phyloP scores from a whole-genome alignment of 2,113 vertebrate species.

The Triplophysa rosa region DNA sequence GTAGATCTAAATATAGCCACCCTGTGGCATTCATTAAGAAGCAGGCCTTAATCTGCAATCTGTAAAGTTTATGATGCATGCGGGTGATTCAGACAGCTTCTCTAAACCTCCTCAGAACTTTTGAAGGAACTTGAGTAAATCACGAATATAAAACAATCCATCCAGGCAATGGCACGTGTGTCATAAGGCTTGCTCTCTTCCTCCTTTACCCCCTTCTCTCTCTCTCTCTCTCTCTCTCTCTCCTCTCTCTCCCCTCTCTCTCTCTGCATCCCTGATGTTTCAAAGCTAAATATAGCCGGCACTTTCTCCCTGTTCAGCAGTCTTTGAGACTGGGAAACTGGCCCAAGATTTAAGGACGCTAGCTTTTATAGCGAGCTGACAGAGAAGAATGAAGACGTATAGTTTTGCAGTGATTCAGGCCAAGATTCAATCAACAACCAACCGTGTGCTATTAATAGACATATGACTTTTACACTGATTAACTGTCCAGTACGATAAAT shows the following conservation, averaged over 20 bases:
- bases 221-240: neutral
- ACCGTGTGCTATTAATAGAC: slow-evolving; percentile 47
- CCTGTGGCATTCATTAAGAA: neutral
- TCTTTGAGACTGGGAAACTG: slow-evolving; percentile 43
- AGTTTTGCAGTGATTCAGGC: slow-evolving; percentile 6
- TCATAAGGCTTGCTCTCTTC: neutral
- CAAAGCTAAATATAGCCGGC: slow-evolving; percentile 50
- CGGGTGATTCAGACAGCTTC: neutral
- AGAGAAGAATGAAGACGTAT: slow-evolving; percentile 44
- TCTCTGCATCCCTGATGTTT: slow-evolving; percentile 25
- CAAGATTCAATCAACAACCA: slow-evolving; percentile 43
- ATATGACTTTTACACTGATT: slow-evolving; percentile 22
- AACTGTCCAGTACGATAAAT: neutral
- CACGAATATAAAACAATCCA: slow-evolving; percentile 20
- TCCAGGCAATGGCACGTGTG: slow-evolving; percentile 6
- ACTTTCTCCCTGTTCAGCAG: slow-evolving; percentile 49
- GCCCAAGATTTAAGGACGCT: slow-evolving; percentile 40
- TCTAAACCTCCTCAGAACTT: slow-evolving; percentile 2
- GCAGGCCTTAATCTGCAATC: neutral
- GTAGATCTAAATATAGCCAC: neutral
- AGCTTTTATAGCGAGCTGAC: slow-evolving; percentile 36
- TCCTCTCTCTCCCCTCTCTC: neutral
- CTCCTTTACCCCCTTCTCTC: neutral
- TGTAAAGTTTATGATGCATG: slow-evolving; percentile 14
- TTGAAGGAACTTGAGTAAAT: neutral